Base-by-base conservation (phyloP, 2,797 vertebrate species). In the Pempheris klunzingeri region DNA sequence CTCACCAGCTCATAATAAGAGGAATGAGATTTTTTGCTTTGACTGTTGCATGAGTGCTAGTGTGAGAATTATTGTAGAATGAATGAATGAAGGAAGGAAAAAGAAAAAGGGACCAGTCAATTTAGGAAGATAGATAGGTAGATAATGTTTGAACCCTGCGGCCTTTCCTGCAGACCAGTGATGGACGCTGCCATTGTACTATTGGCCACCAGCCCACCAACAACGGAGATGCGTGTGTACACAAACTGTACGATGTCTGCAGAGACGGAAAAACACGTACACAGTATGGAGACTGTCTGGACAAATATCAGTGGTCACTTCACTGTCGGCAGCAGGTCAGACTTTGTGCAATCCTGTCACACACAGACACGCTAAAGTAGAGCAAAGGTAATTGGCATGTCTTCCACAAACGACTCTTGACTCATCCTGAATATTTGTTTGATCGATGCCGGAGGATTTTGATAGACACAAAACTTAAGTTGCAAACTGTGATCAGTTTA, bases 211-310 rank as follows among this genome's bases (percentile, higher is more conserved):
- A 60, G 65, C 88, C 91, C 0, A 26, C 82, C 4, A 60, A 17
- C 8, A 86, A 91, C 0, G 88, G 92, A 34, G 79, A 83, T 0
- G 36, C 49, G 13, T 99, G 97, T 52, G 85, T 90, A 39, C 92
- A 82, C 9, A 85, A 79, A 59, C 64, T 92, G 0, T 95, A 94
- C 7, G 86, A 94, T 4, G 87, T 90, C 24, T 99, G 97, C 85
- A 86, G 93, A 67, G 91, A 95, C 0, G 91, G 95, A 41, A 86
- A 90, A 71, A 83, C 92, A 20, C 90, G 95, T 0, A 96, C 95
- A 44, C 97, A 98, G 78, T 91, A 97, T 2, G 97, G 97, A 59
- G 80, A 93, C 13, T 99, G 97, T 81, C 72, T 97, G 74, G 95
- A 91, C 83, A 82, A 71, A 78, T 82, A 88, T 13, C 95, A 94